Base-by-base conservation (phyloP, 2,797 vertebrate genomes). In the Sebastes goodei region DNA sequence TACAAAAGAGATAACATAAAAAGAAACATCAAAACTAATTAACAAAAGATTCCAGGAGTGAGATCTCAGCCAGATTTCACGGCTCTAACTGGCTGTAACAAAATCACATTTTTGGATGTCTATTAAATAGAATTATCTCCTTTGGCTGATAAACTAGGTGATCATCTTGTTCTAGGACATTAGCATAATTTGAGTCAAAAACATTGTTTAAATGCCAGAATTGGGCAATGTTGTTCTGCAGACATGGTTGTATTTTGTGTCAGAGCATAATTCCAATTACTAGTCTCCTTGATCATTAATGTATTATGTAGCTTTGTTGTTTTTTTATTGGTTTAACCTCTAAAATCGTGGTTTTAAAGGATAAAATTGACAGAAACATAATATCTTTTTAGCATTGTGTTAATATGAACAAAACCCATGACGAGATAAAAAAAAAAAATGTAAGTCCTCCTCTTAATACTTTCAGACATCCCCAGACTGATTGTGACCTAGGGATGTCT, bases 111-210 rank as follows among this genome's bases (percentile, higher is more conserved):
- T 66, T 69, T 72, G 42, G 65, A 75, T 68, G 46, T 70, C 61
- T 75, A 20, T 25, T 74, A 61, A 67, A 14, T 20, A 49, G 2
- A 10, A 57, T 49, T 42, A 33, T 67, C 29, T 57, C 10, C 32
- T 52, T 85, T 69, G 38, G 73, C 68, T 77, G 69, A 56, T 46
- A 38, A 77, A 86, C n/a, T 23, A 75, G 21, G 33, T 46, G 60
- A 32, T 17, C 59, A 59, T 65, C 42, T 66, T 70, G 23, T 29
- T 82, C 10, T 14, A 25, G 21, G n/a, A 21, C 49, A 20, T 10
- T 63, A 52, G 68, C 61, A 77, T 61, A 8, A 2, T 78, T 71
- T 75, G 17, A 84, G 42, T 68, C 14, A 78, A 67, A 82, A 64
- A 68, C 35, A 49, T 9, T 55, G 23, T 59, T 33, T 71, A 9